These are phyloP conservation scores for Cyanoderma ruficeps DNA, from an alignment of 2,113 vertebrate genomes.

Conservation along the genomic window DNA sequence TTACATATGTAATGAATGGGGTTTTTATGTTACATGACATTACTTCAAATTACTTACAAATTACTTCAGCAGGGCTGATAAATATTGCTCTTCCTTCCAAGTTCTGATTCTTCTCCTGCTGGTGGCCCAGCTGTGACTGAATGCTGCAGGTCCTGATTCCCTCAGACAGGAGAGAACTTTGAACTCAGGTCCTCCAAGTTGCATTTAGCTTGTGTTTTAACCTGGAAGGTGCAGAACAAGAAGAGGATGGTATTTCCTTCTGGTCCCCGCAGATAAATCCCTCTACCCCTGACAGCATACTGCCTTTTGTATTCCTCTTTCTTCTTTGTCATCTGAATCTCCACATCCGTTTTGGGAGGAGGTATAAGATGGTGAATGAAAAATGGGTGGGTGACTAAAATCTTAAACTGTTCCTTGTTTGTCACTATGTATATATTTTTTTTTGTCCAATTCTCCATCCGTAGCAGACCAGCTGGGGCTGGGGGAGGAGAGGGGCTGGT, in stretches of 20 bases:
- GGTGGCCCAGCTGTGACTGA: not conserved
- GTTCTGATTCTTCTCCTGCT: not conserved
- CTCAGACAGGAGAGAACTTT: not conserved
- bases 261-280: not conserved
- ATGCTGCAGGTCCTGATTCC: not conserved
- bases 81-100: not conserved
- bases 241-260: not conserved
- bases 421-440: not conserved
- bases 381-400: not conserved
- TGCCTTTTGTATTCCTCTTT: not conserved
- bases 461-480: not conserved
- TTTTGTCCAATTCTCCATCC: not conserved
- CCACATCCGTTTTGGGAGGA: not conserved
- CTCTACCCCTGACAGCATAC: fast-evolving
- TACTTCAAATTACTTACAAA: not conserved
- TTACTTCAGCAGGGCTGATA: not conserved
- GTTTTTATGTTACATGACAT: not conserved
- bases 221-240: not conserved
- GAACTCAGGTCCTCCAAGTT: fast-evolving
- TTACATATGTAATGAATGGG: not conserved
- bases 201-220: not conserved
- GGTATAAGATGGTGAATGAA: not conserved
- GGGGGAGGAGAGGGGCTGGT: not conserved
- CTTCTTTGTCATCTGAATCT: not conserved
- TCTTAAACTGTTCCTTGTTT: not conserved